A percentile compares a stretch with the other conserved stretches of the same genome.
Conservation (phyloP, 2,888 invertebrate species). For the Perizoma flavofasciatum region DNA sequence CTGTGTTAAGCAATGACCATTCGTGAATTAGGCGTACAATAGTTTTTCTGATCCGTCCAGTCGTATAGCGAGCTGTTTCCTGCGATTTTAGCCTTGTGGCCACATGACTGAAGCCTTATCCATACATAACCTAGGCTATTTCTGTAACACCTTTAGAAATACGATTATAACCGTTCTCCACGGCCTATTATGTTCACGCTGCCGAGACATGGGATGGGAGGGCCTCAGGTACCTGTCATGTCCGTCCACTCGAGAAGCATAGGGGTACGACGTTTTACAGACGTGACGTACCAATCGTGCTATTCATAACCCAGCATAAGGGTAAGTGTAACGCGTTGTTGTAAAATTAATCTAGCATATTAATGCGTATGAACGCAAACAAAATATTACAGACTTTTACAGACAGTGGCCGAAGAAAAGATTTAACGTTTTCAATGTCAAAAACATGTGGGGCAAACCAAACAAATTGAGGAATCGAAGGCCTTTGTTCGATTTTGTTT, state of each 20-base stretch:
- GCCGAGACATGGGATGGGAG: not conserved
- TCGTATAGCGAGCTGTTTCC: slow-evolving; percentile 48
- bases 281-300: not conserved
- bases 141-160: slow-evolving; percentile 35
- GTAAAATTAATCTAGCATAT: not conserved
- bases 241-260: slow-evolving; percentile 10
- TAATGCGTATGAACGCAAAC: slow-evolving; percentile 1
- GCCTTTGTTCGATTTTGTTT: too few species aligned
- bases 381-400: not conserved
- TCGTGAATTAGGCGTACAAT: slow-evolving; percentile 27
- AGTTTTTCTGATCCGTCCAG: slow-evolving; percentile 17
- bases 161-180: slow-evolving; percentile 5
- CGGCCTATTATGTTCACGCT: slow-evolving; percentile 2
- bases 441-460: too few species aligned
- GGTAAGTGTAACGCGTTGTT: not conserved
- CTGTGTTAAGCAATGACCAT: slow-evolving; percentile 2
- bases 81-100: slow-evolving; percentile 42
- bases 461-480: too few species aligned
- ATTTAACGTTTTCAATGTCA: too few species aligned
- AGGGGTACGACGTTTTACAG: slow-evolving; percentile 4
- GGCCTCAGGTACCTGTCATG: slow-evolving; percentile 1
- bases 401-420: too few species aligned
- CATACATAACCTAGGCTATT: slow-evolving; percentile 39
- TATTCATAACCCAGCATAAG: too few species aligned
- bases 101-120: slow-evolving; percentile 51